Base-by-base conservation (phyloP, 2,888 invertebrate genomes). In the Vesta saturnalis region DNA sequence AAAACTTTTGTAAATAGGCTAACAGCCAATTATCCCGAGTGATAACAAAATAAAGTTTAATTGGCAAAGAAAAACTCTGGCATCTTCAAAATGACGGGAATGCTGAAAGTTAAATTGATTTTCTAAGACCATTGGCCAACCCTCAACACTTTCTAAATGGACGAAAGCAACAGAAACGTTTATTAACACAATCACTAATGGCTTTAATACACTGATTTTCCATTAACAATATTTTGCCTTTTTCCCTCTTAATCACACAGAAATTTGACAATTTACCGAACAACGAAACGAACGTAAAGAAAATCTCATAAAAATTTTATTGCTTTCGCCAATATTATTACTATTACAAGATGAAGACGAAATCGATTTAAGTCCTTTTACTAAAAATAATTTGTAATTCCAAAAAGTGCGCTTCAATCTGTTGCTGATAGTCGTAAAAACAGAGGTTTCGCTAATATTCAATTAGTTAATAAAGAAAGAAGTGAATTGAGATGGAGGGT, bases 401-500 rank as follows among this genome's bases (percentile, higher is more conserved):
- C 14, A 46, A 46, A 46, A 3, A 46, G 46, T n/a, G 5, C 30
- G 14, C 46, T 46, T 14, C n/a, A n/a, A 46, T n/a, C 46, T 46
- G 46, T 46, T 46, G 46, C 46, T 46, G 6, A 6, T 10, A 30
- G 10, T 30, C 30, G 10, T 30, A 30, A 30, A 30, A 30, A 30
- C 6, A 5, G 30, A 10, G 10, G 30, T 10, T 30, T 30, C 10
- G 30, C 47, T 3, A n/a, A 47, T 6, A 47, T 15, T 5, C 19
- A 3, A 19, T 8, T n/a, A 19, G 3, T n/a, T n/a, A n/a, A n/a
- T n/a, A n/a, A n/a, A n/a, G 18, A 55, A 19, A 54, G 39, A 22
- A 15, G 61, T 14, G n/a, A 54, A 18, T 6, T n/a, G n/a, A 52
- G 39, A 52, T 18, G 43, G 43, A 19, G 62, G 55, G 23, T 55